A percentile compares a stretch with the other conserved stretches of the same genome.
These are phyloP conservation scores for Frieseomelitta varia DNA, from an alignment of 1,140 invertebrate genomes.

Conservation along the genomic window DNA sequence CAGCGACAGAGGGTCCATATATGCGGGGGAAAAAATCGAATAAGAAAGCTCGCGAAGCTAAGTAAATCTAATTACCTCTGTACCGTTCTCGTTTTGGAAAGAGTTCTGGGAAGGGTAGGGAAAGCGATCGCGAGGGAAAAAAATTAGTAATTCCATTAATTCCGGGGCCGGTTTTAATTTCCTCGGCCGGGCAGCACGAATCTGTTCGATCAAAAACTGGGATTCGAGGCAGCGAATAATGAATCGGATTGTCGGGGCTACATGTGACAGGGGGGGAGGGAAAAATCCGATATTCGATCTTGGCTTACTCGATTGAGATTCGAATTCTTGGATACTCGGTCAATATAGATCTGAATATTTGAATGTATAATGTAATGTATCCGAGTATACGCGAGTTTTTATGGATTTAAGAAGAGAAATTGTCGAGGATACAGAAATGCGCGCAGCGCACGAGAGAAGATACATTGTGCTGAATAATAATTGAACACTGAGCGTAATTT, in stretches of 20 bases:
- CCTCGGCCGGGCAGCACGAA: not conserved
- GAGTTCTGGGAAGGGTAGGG: conserved; percentile 5
- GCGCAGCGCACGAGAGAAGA: no score
- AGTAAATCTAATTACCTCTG: conserved; percentile 41
- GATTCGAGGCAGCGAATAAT: not conserved
- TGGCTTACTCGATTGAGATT: no score
- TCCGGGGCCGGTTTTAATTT: conserved; percentile 28
- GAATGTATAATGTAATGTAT: no score
- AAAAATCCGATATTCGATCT: not conserved
- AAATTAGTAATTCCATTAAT: conserved; percentile 49
- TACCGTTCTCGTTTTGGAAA: not conserved
- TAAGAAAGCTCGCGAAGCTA: conserved; percentile 38
- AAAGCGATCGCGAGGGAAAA: conserved; percentile 16
- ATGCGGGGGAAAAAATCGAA: not conserved
- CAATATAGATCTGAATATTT: not conserved
- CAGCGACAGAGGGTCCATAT: no score
- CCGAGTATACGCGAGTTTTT: no score
- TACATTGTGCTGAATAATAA: no score
- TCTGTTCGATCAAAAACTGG: not conserved
- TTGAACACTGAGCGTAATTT: no score
- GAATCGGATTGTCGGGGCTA: not conserved
- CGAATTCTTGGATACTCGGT: no score
- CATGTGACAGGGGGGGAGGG: not conserved
- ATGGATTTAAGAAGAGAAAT: no score
- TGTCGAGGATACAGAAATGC: no score